phyloP scores from a whole-genome alignment of 2,797 vertebrate genomes.

The Crenuchus spilurus region DNA sequence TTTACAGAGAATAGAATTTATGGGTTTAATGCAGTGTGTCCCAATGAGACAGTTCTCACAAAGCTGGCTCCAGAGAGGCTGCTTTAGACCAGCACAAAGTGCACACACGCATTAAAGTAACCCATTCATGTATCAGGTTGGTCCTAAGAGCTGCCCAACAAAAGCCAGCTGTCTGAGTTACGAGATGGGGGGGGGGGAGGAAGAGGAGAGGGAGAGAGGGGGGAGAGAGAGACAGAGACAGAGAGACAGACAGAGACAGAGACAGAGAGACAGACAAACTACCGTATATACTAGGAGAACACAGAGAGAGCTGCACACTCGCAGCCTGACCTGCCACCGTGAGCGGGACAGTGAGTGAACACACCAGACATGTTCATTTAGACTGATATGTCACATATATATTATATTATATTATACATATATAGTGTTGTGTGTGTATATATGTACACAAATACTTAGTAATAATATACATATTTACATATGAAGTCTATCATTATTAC shows the following conservation, averaged over 20 bases:
- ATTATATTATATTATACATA: no score
- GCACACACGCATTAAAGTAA: neutral
- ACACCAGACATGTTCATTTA: no score
- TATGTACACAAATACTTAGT: no score
- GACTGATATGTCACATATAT: no score
- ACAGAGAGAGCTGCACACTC: no score
- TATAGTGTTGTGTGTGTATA: no score
- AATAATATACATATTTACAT: no score
- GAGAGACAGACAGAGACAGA: neutral
- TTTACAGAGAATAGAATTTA: slow-evolving; percentile 17
- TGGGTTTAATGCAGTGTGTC: slow-evolving; percentile 2
- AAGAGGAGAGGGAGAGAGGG: neutral
- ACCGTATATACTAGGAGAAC: no score
- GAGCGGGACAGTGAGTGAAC: no score
- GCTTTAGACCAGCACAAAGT: no score
- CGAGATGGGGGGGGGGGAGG: neutral
- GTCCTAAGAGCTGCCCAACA: slow-evolving; percentile 17
- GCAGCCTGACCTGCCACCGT: no score
- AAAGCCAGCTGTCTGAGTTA: slow-evolving; percentile 15
- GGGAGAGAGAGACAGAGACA: neutral
- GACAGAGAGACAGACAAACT: neutral
- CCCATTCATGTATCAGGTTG: neutral
- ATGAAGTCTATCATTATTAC: no score
- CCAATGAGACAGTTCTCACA: neutral
- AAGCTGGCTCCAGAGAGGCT: neutral